Base-by-base conservation (phyloP, 2,888 invertebrate genomes). In the Cantharis nigra region DNA sequence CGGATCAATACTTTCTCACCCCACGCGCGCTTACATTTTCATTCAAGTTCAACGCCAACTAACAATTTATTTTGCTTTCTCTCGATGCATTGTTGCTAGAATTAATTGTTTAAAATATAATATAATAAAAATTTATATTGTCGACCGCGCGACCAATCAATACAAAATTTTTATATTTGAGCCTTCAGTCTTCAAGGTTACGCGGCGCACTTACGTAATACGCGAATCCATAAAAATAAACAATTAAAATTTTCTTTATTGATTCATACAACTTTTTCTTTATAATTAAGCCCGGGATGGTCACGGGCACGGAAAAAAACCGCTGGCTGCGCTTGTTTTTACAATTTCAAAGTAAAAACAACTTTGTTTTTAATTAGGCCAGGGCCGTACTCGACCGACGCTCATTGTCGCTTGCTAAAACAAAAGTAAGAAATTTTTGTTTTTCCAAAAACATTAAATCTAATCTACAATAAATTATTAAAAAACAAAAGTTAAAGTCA, bases 1-100 rank as follows among this genome's bases (percentile, higher is more conserved):
- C 62, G 75, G 79, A 79, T 80, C 81, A 80, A 81, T 81, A 80
- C 78, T 74, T 76, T 77, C 75, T 75, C 74, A 78, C 79, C 75
- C 76, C 74, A 78, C 79, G 74, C 79, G 75, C 81, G 79, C 77
- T 65, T 67, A 63, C 65, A 70, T 73, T 76, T 78, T 78, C 78
- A 80, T 81, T 80, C 78, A 80, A 77, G 80, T 79, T 80, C 79
- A 77, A 78, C 71, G 49, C 49, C 49, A 49, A 49, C 5, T 49
- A 49, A 49, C 76, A 69, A 26, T 71, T 28, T 20, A 18, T 71
- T 63, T 63, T 20, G 62, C 33, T 23, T 26, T 72, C 49, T 49
- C 49, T 49, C 49, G 49, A n/a, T 49, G 49, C 49, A 49, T 49
- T 49, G 49, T 49, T 49, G 49, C n/a, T n/a, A n/a, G 1, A n/a